Conservation (phyloP, 2,888 invertebrate genomes). For the Ormyrus rosae region DNA sequence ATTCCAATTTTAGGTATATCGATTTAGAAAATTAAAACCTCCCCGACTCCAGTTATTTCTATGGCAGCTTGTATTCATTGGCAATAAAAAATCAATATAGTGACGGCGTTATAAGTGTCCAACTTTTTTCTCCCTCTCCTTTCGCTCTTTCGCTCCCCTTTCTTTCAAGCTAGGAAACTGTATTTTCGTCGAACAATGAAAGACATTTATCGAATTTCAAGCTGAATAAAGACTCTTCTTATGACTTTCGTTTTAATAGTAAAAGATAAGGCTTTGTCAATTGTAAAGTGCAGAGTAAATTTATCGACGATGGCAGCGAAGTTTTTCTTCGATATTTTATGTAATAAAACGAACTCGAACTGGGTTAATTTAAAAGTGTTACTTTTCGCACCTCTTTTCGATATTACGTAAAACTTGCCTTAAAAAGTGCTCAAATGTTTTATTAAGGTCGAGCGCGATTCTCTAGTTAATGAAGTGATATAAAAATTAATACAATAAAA, state of each 20-base stretch:
- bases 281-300: slow-evolving; percentile 25
- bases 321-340: not conserved
- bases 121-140: slow-evolving; percentile 1
- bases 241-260: slow-evolving; percentile 37
- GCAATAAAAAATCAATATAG: slow-evolving; percentile 41
- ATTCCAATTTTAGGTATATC: slow-evolving; percentile 44
- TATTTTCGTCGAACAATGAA: slow-evolving; percentile 35
- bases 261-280: slow-evolving; percentile 6
- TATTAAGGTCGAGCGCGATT: too few species aligned
- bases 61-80: slow-evolving; percentile 25
- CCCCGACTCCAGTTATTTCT: slow-evolving; percentile 9
- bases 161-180: slow-evolving; percentile 13
- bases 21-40: slow-evolving; percentile 44
- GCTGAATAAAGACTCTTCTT: slow-evolving; percentile 10
- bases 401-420: too few species aligned
- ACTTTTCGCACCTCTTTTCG: too few species aligned
- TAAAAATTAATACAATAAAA: too few species aligned
- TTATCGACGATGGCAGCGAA: slow-evolving; percentile 12
- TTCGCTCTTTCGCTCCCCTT: not conserved
- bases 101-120: slow-evolving; percentile 26
- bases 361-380: slow-evolving; percentile 7
- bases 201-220: slow-evolving; percentile 42
- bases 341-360: not conserved
- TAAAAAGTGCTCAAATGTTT: too few species aligned
- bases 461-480: too few species aligned